phyloP scores from a whole-genome alignment of 1,140 invertebrate species.

The Oedothorax gibbosus region DNA sequence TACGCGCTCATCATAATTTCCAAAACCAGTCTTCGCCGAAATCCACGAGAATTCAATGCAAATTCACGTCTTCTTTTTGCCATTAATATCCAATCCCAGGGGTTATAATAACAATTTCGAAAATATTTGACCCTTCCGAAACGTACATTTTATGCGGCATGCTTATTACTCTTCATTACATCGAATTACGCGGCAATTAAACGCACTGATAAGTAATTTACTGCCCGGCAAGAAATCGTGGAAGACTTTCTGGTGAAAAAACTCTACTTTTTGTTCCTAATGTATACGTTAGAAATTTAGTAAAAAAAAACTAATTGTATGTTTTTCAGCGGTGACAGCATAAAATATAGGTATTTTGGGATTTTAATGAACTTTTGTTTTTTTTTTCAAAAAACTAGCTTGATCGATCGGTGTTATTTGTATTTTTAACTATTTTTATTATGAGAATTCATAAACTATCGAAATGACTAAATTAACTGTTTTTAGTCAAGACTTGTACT shows the following conservation, averaged over 20 bases:
- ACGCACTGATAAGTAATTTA: conserved; percentile 45
- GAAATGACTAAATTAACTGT: too few relatives aligned
- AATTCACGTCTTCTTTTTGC: conserved; percentile 47
- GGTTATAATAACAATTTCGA: conserved; percentile 45
- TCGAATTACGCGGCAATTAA: conserved; percentile 49
- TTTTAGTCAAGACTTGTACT: too few relatives aligned
- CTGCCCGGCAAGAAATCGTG: conserved; percentile 9
- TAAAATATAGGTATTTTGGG: too few relatives aligned
- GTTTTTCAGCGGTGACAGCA: too few relatives aligned
- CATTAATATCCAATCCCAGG: conserved; percentile 29
- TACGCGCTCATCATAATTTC: conserved; percentile 18
- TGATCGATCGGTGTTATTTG: too few relatives aligned
- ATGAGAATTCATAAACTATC: too few relatives aligned
- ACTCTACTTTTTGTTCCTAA: conserved; percentile 9
- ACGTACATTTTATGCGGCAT: conserved; percentile 5
- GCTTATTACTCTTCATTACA: conserved; percentile 54
- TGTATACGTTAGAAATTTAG: background rate
- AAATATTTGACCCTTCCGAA: conserved; percentile 50
- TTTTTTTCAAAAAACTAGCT: too few relatives aligned
- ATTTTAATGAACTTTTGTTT: too few relatives aligned
- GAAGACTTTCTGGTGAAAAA: conserved; percentile 16
- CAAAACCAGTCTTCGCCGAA: conserved; percentile 19
- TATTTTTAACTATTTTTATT: too few relatives aligned
- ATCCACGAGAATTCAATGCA: conserved; percentile 51
- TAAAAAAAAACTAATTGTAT: background rate